Evolutionary conservation across 2,888 invertebrate genomes (phyloP), one percentile per base, ranked within the genome.

Genomic region (Oscheius myriophilus): DNA sequence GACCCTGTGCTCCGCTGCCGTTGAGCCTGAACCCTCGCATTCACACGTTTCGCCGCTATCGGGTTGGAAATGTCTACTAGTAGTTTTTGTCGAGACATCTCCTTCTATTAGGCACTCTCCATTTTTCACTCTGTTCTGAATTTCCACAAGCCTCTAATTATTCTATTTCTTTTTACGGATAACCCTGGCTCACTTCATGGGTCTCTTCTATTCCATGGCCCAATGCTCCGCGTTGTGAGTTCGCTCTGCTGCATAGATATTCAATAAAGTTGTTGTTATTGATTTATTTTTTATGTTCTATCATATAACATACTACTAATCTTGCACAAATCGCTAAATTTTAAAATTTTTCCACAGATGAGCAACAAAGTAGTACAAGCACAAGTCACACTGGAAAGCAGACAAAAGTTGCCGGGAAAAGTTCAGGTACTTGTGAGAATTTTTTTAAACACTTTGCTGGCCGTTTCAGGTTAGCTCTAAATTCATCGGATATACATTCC

Each of bases 341-440:
- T 61, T 3, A 18, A 23, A 39, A 57, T 18, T 11, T 43, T 58
- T 41, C 11, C 43, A 46, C 45, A 18, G 46, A 49, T 61, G 61
- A 49, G 59, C 46, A 42, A 41, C 4, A 3, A 33, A 33, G 4
- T 6, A 33, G 33, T 33, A 33, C 33, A 33, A n/a, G n/a, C n/a
- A 45, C 46, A 61, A 49, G 61, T 61, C 26, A 61, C 63, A 2
- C 53, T 63, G 52, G 63, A 63, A 25, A 54, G 53, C 43, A 33
- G 53, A 41, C 53, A 53, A 25, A 63, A 63, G 41, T 52, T 63
- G 42, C 63, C 63, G 7, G 52, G 42, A 16, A 63, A 63, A 54
- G 63, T 63, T 18, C 63, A 63, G 63, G 63, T 63, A 46, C n/a
- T 18, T 2, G 11, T 9, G 3, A 46, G 11, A 49, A 21, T n/a